Conservation (phyloP, 2,888 invertebrate genomes). For the Ichneumon xanthorius region DNA sequence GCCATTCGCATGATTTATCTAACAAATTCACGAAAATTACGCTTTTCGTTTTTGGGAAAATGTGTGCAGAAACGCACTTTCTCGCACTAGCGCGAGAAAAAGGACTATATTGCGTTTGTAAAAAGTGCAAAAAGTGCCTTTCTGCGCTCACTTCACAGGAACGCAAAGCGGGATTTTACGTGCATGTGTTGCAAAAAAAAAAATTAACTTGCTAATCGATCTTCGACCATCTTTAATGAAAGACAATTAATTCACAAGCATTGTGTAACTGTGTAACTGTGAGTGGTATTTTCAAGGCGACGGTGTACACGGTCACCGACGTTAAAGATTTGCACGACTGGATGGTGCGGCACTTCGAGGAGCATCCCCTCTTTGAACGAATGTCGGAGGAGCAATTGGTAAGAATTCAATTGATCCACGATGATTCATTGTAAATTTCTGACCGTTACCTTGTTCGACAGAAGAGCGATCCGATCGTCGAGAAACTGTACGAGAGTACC, state of each 20-base stretch:
- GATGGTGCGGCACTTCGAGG: conserved; percentile 96
- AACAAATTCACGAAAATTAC: too few relatives aligned
- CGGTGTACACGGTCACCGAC: conserved; percentile 98
- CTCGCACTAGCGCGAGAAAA: too few relatives aligned
- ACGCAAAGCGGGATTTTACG: too few relatives aligned
- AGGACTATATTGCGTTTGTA: too few relatives aligned
- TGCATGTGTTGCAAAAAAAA: background rate
- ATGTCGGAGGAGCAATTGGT: conserved; percentile 92
- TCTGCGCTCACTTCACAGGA: too few relatives aligned
- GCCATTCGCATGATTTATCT: too few relatives aligned
- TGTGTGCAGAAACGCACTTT: too few relatives aligned
- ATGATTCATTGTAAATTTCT: background rate
- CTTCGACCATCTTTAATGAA: background rate
- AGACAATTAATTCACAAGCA: background rate
- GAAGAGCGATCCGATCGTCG: conserved; percentile 94
- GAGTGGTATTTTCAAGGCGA: conserved; percentile 87
- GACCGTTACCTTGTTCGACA: conserved; percentile 84
- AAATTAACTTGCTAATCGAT: background rate
- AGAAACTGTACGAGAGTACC: conserved; percentile 95
- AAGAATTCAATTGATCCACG: conserved; percentile 76
- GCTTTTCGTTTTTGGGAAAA: too few relatives aligned
- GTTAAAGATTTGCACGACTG: conserved; percentile 98
- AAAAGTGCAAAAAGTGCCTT: too few relatives aligned
- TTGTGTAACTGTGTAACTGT: background rate
- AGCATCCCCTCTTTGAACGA: conserved; percentile 95